Conservation (phyloP, 2,797 vertebrate species). For the Coregonus suidteri region DNA sequence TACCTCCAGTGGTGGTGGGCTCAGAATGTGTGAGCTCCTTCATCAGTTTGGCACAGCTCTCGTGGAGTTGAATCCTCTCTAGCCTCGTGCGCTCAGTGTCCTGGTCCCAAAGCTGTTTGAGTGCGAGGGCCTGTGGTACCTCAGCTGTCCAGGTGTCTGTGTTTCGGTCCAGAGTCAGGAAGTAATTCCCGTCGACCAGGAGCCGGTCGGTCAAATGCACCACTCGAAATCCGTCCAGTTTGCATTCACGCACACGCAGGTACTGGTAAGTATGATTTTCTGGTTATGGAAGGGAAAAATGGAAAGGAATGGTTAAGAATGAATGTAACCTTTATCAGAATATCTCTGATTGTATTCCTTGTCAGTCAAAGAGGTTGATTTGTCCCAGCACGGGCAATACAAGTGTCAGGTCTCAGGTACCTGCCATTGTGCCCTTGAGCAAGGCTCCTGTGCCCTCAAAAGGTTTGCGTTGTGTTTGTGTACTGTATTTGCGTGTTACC, state of each 20-base stretch:
- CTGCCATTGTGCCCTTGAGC: too few relatives aligned
- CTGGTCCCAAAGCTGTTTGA: constrained; percentile 57
- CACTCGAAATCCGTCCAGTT: constrained; percentile 50
- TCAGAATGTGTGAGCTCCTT: constrained; percentile 49
- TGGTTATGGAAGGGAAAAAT: constrained; percentile 15
- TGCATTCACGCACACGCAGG: constrained; percentile 57
- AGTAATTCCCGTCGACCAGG: constrained; percentile 56
- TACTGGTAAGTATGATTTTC: constrained; percentile 53
- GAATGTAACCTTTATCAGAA: too few relatives aligned
- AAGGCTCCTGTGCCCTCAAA: not conserved
- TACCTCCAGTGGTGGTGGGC: constrained; percentile 26
- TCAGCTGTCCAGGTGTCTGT: constrained; percentile 57
- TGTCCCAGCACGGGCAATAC: too few relatives aligned
- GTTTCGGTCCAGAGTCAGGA: constrained; percentile 55
- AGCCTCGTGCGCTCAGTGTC: constrained; percentile 20
- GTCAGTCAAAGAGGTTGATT: too few relatives aligned
- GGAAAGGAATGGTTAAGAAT: too few relatives aligned
- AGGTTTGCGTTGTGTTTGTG: not conserved
- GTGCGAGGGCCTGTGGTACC: constrained; percentile 38
- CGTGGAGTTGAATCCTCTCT: constrained; percentile 51
- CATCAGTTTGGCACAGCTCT: constrained; percentile 63
- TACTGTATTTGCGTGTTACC: not conserved
- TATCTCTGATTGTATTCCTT: not conserved
- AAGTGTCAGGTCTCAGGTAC: too few relatives aligned
- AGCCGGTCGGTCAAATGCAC: constrained; percentile 60